phyloP scores from a whole-genome alignment of 2,797 vertebrate genomes.

The Halcyon smyrnensis region DNA sequence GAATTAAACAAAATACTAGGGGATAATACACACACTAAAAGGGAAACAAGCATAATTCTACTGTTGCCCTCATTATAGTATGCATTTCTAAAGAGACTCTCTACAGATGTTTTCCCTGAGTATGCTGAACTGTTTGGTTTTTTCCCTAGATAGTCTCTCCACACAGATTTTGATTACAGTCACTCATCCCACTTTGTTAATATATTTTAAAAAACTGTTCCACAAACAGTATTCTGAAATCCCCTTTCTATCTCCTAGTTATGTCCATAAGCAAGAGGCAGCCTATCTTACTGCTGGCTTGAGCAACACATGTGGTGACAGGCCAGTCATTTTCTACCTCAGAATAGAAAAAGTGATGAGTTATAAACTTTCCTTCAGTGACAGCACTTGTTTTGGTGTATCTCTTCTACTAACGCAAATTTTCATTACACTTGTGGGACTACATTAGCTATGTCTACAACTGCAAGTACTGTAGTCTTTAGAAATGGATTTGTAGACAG shows the following conservation, averaged over 20 bases:
- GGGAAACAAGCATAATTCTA: neutral
- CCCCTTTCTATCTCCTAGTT: neutral
- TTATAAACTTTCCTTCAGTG: neutral
- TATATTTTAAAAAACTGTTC: neutral
- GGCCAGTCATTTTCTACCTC: slow-evolving; percentile 23
- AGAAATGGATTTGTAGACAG: neutral
- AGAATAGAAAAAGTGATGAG: slow-evolving; percentile 6
- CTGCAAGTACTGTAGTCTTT: neutral
- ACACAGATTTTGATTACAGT: neutral
- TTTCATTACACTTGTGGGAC: neutral
- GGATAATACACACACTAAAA: neutral
- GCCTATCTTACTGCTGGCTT: neutral
- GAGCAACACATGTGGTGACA: slow-evolving; percentile 29
- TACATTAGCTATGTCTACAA: neutral
- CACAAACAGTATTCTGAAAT: neutral
- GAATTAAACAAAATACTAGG: neutral
- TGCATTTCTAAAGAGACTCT: neutral
- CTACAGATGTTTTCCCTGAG: neutral
- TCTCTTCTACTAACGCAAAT: neutral
- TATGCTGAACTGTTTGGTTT: neutral
- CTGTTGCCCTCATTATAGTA: neutral
- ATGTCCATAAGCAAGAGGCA: slow-evolving; percentile 15
- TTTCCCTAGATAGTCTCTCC: neutral
- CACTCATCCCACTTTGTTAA: neutral
- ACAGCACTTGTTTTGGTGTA: slow-evolving; percentile 9